Base-by-base conservation (phyloP, 2,797 vertebrate species). In the Hephaestus fuliginosus region DNA sequence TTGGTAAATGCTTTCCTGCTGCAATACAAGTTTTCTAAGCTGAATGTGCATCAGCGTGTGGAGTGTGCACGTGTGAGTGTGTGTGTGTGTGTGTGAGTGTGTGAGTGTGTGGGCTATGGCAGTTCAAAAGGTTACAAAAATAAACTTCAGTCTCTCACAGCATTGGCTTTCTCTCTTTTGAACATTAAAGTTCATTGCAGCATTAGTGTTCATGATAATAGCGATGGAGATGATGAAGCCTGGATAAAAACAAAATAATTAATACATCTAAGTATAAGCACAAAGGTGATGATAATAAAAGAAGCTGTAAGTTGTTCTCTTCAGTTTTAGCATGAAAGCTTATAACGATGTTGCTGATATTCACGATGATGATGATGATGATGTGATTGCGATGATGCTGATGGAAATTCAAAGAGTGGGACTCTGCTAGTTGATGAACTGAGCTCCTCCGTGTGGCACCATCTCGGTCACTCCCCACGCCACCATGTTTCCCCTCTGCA, bases 381-480 rank as follows among this genome's bases (percentile, higher is more conserved):
- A 56, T 11, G 74, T 25, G 70, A 76, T 51, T 7, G 78, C 49
- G 28, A 60, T 69, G 65, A 56, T 11, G 63, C 20, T 48, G 48
- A 65, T 46, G 63, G 58, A 33, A 10, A 41, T 22, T 73, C 48
- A 8, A 76, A 69, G 20, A 20, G 12, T 10, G 14, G 8, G 46
- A 70, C 65, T 79, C 70, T 68, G 41, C 92, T 95, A 98, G 70
- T 95, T 94, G 89, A 97, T 58, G 5, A 97, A 97, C 82, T 97
- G 96, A 78, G 97, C 97, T 1, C 97, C 97, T 61, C 97, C 98
- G 0, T 97, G 95, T 0, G 96, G 96, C 86, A 96, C 89, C 81
- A 99, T 95, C 89, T 99, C 97, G 0, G 98, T 98, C 69, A 97
- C 94, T 2, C 97, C 97, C 98, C 98, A 99, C 0, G 96, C 97